phyloP scores from a whole-genome alignment of 2,888 invertebrate genomes.

The Drosophila anceps region DNA sequence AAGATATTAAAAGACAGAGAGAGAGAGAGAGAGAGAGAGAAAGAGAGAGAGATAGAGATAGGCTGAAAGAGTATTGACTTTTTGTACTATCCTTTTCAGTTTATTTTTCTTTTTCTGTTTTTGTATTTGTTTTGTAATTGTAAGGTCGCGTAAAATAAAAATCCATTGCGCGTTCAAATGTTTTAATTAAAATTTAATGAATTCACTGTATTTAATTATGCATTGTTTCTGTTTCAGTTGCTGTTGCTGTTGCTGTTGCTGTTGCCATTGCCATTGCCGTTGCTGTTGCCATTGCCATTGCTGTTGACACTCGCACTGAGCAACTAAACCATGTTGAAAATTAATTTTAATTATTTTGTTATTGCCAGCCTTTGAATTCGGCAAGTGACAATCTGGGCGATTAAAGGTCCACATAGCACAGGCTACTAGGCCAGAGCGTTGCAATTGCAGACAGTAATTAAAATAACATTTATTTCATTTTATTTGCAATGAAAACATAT shows the following conservation, averaged over 20 bases:
- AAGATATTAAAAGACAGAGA: not conserved
- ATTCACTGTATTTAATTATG: constrained; percentile 77
- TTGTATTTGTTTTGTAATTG: constrained; percentile 25
- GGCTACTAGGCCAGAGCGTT: constrained; percentile 3
- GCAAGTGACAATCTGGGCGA: constrained; percentile 38
- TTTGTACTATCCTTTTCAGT: constrained; percentile 22
- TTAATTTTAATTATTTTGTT: constrained; percentile 71
- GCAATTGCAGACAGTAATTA: constrained; percentile 51
- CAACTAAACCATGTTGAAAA: constrained; percentile 60
- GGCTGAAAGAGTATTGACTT: constrained; percentile 29
- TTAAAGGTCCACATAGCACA: constrained; percentile 27
- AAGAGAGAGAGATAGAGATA: constrained; percentile 21
- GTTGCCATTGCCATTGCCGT: too few relatives aligned
- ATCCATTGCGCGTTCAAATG: constrained; percentile 76
- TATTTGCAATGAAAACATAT: constrained; percentile 46
- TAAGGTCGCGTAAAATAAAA: constrained; percentile 64
- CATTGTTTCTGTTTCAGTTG: constrained; percentile 49
- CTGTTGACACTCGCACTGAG: constrained; percentile 35
- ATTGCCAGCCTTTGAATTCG: constrained; percentile 28
- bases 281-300: too few relatives aligned
- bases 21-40: constrained; percentile 28
- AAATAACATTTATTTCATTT: constrained; percentile 68
- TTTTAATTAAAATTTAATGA: constrained; percentile 79
- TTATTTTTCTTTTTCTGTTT: constrained; percentile 17
- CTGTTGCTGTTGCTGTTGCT: constrained; percentile 8